A percentile compares a stretch with the other conserved stretches of the same genome.
These are phyloP conservation scores for Carcharodon carcharias DNA, from an alignment of 2,797 vertebrate genomes.

Conservation along the genomic window DNA sequence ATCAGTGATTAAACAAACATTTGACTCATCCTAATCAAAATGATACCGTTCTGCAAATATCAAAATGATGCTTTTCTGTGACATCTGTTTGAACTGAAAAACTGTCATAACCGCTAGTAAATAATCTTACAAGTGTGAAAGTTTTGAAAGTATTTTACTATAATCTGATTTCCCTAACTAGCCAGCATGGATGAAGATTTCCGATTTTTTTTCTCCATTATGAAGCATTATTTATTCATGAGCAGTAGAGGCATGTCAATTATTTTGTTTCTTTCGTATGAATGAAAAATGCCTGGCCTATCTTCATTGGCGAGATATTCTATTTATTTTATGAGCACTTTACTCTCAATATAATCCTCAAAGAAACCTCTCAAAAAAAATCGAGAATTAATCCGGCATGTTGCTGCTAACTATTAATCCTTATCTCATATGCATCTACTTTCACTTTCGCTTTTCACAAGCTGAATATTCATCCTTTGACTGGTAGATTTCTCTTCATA, in stretches of 20 bases:
- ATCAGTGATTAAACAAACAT: background rate
- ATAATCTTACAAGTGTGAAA: background rate
- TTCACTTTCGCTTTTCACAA: background rate
- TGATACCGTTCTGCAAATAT: background rate
- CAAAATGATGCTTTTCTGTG: background rate
- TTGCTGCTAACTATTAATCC: background rate
- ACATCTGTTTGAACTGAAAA: background rate
- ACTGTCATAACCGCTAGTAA: background rate
- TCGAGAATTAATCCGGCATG: background rate
- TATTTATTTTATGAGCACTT: background rate
- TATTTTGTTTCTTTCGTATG: background rate
- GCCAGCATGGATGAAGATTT: background rate
- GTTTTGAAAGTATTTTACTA: background rate
- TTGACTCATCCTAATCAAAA: background rate
- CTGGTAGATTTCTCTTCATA: background rate
- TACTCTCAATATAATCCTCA: background rate
- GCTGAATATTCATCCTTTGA: background rate
- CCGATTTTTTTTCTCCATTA: background rate
- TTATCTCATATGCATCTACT: background rate
- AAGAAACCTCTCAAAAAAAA: background rate
- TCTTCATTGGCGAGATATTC: background rate
- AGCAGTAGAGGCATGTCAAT: background rate
- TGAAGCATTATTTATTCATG: background rate
- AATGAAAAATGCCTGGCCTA: background rate
- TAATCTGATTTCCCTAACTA: background rate